Evolutionary conservation across 2,888 invertebrate species (phyloP), one percentile per base, ranked within the genome.

Genomic region (Caenorhabditis sp.): DNA sequence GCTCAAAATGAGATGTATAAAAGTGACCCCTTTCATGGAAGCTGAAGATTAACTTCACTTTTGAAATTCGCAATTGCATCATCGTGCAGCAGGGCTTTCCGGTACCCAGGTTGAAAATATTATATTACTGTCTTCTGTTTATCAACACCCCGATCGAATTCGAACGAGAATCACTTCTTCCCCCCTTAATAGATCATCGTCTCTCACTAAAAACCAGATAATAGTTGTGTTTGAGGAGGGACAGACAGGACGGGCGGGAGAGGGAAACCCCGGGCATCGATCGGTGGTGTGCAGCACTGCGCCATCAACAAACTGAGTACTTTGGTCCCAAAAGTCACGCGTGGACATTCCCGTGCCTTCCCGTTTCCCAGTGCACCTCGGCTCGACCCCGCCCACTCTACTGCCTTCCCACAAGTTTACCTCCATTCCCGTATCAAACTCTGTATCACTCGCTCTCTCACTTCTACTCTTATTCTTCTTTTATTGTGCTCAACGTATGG

Each of bases 281-380:
- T 37, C 37, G 37, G 26, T 58, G n/a, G n/a, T n/a, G 55, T 55
- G 58, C 43, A 27, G n/a, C 24, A 43, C 58, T 43, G 58, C 43
- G 58, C 58, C 43, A 30, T 45, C 43, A 58, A 43, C 30, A 58
- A 26, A 9, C 26, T 15, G 43, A 58, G 58, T 58, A 58, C 58
- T 58, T 58, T 58, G 58, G 43, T 58, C 58, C 58, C 30, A 30
- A 4, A 26, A 58, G 58, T 58, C 58, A 58, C 58, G 58, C 58
- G 58, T 58, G 58, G 58, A 20, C 58, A 43, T 43, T 27, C 58
- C 58, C 58, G 58, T 58, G 58, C 58, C 43, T 58, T 58, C 63
- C 39, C 39, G 39, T 39, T 30, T 48, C 37, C 26, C 58, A 41
- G 41, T 48, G 22, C 30, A 41, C 37, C 15, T 7, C n/a, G 13